Evolutionary conservation across 2,888 invertebrate species (phyloP), one percentile per base, ranked within the genome.

Genomic region (Rhamnusium bicolor): DNA sequence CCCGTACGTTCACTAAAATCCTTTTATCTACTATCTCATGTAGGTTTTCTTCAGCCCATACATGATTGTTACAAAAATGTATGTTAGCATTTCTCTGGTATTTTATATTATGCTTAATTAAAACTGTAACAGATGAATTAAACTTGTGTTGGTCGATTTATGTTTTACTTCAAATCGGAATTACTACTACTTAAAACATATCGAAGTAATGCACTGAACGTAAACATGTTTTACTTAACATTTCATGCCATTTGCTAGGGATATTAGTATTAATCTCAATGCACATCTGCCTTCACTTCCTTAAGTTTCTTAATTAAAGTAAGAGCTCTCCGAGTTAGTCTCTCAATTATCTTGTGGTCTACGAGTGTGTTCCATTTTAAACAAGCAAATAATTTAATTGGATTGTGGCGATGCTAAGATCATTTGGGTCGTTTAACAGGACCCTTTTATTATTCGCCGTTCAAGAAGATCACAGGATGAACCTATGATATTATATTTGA

Each of bases 251-350:
- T 27, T 16, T 5, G 27, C 27, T 27, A 14, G 14, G 24, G 54
- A 56, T 27, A 56, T 56, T 56, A 27, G 1, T 24, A 56, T 7
- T 56, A 56, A 56, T 56, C 24, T 27, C 27, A 56, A 56, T 56
- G 54, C 24, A 27, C 54, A 56, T 56, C 54, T 24, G 16, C 27
- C n/a, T 14, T n/a, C 24, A 2, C 27, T 14, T 56, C 27, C 27
- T 27, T 27, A 1, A 14, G 24, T 2, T n/a, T 56, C 54, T 27
- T 56, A 56, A 56, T 56, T 27, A 53, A 24, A 24, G 21, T 40
- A 40, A 40, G 40, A n/a, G 40, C 40, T 10, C 14, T n/a, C 14
- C 40, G n/a, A 40, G 40, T 40, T 3, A n/a, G 40, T 12, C 40
- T 40, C 40, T 2, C 40, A 1, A 4, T n/a, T 40, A 4, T 32